Evolutionary conservation across 2,888 invertebrate genomes (phyloP), one percentile per base, ranked within the genome.

Genomic region (Polydesmus complanatus): DNA sequence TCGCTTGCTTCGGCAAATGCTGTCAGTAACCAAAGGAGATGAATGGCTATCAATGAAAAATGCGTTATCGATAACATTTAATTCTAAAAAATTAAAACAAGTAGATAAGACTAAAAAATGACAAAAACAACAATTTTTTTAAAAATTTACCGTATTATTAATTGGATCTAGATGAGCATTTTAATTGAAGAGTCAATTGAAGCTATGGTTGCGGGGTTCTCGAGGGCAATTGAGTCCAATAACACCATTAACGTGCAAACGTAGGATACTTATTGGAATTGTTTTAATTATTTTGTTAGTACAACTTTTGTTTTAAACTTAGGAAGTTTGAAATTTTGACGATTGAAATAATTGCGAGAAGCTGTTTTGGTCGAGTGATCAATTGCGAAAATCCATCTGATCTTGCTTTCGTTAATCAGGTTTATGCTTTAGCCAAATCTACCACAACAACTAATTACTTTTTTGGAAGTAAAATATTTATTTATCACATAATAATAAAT

Each of bases 61-160:
- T 3, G 25, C 50, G 1, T 23, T 61, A 3, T 25, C 61, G 1
- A 50, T 54, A n/a, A 49, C 61, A 22, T 61, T 61, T 56, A 47
- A 55, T 19, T 37, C 61, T 26, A 48, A 54, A 18, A 61, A 61
- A 56, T 27, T 61, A 11, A 61, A 50, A 25, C 22, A 48, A 25
- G 61, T 61, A 61, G 21, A 21, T 54, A 27, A 14, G 18, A 48
- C 11, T 48, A 18, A 48, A 48, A 11, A 48, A 11, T 11, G 48
- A 14, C 11, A 11, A 11, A 14, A 48, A 14, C 14, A 11, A 48
- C 48, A 14, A 48, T 14, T 14, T 14, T 11, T 48, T 11, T 11
- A 18, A 18, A 48, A 48, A 48, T n/a, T n/a, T n/a, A n/a, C n/a
- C n/a, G n/a, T n/a, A n/a, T n/a, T n/a, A n/a, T n/a, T n/a, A n/a